phyloP scores from a whole-genome alignment of 2,888 invertebrate species.

The Chalcis sispes region DNA sequence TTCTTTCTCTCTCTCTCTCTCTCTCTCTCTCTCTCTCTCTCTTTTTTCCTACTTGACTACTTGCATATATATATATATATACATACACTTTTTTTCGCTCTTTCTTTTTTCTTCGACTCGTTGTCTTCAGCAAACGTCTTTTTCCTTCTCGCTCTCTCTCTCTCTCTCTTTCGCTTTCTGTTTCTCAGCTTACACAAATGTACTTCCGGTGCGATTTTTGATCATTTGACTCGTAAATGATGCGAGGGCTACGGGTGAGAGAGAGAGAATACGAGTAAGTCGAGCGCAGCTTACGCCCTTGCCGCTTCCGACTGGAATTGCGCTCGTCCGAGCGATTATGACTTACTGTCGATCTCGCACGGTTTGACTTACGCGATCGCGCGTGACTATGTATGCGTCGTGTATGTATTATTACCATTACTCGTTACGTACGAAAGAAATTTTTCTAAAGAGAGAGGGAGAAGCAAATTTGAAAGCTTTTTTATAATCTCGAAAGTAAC shows the following conservation, averaged over 20 bases:
- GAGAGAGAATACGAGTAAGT: too few species aligned
- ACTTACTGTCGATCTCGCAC: too few species aligned
- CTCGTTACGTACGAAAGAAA: too few species aligned
- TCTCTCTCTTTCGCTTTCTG: background rate
- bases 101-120: background rate
- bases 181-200: background rate
- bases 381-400: background rate
- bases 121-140: too few species aligned
- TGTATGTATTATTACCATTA: too few species aligned
- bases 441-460: too few species aligned
- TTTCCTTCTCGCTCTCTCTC: background rate
- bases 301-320: background rate
- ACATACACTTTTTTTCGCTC: too few species aligned
- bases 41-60: background rate
- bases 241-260: too few species aligned
- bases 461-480: too few species aligned
- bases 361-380: too few species aligned
- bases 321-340: slow-evolving; percentile 31
- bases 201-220: slow-evolving; percentile 8
- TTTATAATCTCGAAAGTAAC: too few species aligned
- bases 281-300: slow-evolving; percentile 2
- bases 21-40: background rate
- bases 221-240: slow-evolving; percentile 34
- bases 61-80: too few species aligned
- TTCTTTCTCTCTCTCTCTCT: background rate